These are phyloP conservation scores for Nothocercus nigrocapillus DNA, from an alignment of 2,113 vertebrate species.

Conservation along the genomic window DNA sequence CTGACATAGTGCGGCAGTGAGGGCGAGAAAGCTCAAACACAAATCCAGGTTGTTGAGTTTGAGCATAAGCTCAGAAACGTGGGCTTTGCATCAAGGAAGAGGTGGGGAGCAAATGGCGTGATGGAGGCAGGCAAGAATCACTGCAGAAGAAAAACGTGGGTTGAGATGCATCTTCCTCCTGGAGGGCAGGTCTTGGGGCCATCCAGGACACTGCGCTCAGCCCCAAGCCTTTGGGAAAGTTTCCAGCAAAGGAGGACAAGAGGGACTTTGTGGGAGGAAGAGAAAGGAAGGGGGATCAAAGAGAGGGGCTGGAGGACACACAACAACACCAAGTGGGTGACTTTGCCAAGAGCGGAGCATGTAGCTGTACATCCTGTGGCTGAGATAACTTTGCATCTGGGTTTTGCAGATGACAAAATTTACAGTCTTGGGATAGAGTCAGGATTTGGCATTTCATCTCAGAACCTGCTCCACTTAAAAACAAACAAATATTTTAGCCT, in stretches of 20 bases:
- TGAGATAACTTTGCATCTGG: background rate
- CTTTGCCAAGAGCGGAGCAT: background rate
- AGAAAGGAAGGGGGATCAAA: background rate
- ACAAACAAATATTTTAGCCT: background rate
- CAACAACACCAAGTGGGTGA: background rate
- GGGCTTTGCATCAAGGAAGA: background rate
- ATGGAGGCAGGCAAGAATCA: background rate
- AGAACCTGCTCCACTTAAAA: background rate
- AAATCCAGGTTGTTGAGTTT: background rate
- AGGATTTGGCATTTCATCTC: background rate
- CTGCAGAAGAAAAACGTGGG: background rate
- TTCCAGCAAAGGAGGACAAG: background rate
- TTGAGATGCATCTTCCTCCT: background rate
- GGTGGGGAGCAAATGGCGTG: fast-evolving
- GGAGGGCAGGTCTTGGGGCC: background rate
- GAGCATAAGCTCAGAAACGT: background rate
- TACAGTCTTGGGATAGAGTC: background rate
- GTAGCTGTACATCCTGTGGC: background rate
- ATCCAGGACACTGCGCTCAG: background rate
- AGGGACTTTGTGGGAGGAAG: background rate
- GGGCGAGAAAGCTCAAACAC: background rate
- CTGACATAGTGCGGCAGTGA: fast-evolving
- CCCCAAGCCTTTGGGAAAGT: background rate
- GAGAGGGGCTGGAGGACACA: background rate
- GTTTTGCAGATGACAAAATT: background rate